Percentiles rank a stretch among this genome's conserved stretches.
These are phyloP conservation scores for Drosophila pseudotakahashii DNA, from an alignment of 2,888 invertebrate genomes.

Conservation along the genomic window DNA sequence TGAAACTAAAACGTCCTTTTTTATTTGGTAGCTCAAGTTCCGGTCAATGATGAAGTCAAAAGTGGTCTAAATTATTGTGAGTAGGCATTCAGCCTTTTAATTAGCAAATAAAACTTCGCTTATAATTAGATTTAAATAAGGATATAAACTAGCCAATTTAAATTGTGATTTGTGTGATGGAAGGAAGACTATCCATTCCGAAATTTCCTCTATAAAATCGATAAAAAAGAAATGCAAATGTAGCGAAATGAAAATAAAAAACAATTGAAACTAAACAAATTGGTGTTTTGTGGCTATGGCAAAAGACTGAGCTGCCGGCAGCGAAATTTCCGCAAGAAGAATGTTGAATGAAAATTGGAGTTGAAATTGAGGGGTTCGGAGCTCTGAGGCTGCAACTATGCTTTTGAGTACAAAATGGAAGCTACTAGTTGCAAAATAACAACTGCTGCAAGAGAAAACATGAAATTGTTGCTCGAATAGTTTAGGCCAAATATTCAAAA, in stretches of 20 bases:
- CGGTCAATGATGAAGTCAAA: conserved; percentile 49
- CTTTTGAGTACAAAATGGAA: conserved; percentile 34
- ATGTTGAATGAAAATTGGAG: conserved; percentile 17
- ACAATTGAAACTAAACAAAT: conserved; percentile 42
- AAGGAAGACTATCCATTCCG: neutral
- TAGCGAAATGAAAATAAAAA: conserved; percentile 7
- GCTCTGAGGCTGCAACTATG: conserved; percentile 11
- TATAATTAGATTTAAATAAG: no score
- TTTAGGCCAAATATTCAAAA: conserved; percentile 5
- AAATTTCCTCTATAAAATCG: neutral
- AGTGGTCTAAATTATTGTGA: conserved; percentile 19
- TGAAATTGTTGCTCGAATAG: conserved; percentile 21
- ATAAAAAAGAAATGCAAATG: neutral
- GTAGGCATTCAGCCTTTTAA: conserved; percentile 22
- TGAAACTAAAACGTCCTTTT: conserved; percentile 24
- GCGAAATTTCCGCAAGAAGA: conserved; percentile 24
- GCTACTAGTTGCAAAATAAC: conserved; percentile 15
- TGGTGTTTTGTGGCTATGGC: neutral
- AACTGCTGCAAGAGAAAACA: neutral
- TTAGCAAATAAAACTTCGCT: conserved; percentile 21
- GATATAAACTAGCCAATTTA: no score
- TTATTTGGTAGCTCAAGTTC: conserved; percentile 27
- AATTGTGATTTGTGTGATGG: no score
- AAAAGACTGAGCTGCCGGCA: conserved; percentile 22
- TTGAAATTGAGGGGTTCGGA: neutral